phyloP scores from a whole-genome alignment of 2,113 vertebrate species.

The Psettodes erumei region DNA sequence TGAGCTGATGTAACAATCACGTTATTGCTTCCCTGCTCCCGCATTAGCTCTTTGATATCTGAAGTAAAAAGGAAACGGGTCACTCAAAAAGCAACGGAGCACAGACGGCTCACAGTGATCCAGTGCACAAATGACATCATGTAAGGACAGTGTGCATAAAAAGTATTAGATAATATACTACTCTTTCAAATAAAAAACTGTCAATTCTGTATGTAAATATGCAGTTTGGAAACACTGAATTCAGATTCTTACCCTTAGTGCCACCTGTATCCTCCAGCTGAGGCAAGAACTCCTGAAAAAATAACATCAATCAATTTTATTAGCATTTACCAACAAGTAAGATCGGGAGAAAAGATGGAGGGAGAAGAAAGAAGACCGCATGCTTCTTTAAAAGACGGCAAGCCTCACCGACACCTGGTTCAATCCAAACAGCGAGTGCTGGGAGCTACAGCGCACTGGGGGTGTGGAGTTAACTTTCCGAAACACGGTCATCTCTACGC shows the following conservation, averaged over 20 bases:
- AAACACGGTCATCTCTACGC: constrained; percentile 93
- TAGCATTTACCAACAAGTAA: neutral
- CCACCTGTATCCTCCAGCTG: constrained; percentile 86
- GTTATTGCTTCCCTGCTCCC: constrained; percentile 87
- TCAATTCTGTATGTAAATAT: neutral
- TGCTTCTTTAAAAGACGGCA: neutral
- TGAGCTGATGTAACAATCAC: constrained; percentile 87
- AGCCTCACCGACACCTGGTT: constrained; percentile 91
- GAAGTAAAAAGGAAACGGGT: constrained; percentile 7
- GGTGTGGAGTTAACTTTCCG: constrained; percentile 91
- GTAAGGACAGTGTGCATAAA: neutral
- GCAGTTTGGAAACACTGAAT: constrained; percentile 5
- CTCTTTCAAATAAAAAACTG: neutral
- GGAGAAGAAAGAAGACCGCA: neutral
- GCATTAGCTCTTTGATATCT: constrained; percentile 89
- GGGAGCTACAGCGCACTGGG: constrained; percentile 91
- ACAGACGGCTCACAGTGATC: neutral
- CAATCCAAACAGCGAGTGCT: constrained; percentile 91
- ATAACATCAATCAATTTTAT: too few relatives aligned
- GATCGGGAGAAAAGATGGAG: neutral
- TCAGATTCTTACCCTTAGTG: constrained; percentile 79
- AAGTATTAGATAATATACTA: neutral
- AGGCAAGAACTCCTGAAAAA: constrained; percentile 87
- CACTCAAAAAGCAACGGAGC: neutral
- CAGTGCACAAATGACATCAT: neutral